Evolutionary conservation across 2,888 invertebrate genomes (phyloP), one percentile per base, ranked within the genome.

Genomic region (Cheilosia vulpina): DNA sequence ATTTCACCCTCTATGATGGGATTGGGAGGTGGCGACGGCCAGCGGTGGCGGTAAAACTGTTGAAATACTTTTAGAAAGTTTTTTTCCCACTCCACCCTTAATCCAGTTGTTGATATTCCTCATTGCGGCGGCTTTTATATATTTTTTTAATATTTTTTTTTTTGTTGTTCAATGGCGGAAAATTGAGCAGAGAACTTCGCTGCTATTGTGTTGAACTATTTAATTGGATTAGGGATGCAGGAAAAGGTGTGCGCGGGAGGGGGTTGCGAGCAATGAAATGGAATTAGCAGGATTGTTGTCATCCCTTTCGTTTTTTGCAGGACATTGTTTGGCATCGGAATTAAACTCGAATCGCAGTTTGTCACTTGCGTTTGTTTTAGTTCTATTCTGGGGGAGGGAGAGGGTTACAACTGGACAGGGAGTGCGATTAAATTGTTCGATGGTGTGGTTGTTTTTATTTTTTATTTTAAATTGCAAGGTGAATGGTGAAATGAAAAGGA

Each of bases 201-300:
- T 69, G 43, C 43, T 38, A 52, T 75, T 81, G 38, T 63, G 55
- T 52, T 47, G 47, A 75, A 81, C 68, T 81, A 75, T 81, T 69
- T 75, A 75, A 81, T 75, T 81, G 41, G 57, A 81, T 81, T 63
- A 75, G 21, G 27, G 53, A 38, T 15, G 2, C 45, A 52, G 27
- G 17, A 52, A 17, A 21, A 27, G 4, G 52, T 34, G 34, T 3
- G 41, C 24, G 34, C 15, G 41, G 50, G 24, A 13, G 50, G 24
- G 21, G 15, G 11, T 13, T 3, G 5, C 5, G 17, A 17, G 17
- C 34, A 19, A 19, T 11, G 19, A 19, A 57, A 52, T 52, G 17
- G 77, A 62, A 68, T 80, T 47, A 53, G 66, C 53, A 53, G 53
- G 53, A 50, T 63, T 80, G 47, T 21, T 55, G 66, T 66, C 31